Evolutionary conservation across 2,113 vertebrate species (phyloP), one percentile per base, ranked within the genome.

Genomic region (Gymnocephalus cernua): DNA sequence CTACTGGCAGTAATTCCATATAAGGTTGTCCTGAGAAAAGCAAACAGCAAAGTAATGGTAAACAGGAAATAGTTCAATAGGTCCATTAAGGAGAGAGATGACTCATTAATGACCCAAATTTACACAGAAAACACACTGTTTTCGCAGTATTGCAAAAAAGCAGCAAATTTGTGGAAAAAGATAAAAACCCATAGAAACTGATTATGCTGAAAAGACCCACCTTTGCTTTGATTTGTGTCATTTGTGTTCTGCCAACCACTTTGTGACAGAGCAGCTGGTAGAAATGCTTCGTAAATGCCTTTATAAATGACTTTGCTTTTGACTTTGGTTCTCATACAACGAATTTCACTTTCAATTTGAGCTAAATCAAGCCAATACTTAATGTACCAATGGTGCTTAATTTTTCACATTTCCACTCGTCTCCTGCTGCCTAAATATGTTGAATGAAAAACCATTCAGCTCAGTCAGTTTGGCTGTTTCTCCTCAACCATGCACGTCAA

Each of bases 1-100:
- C 56, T 54, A 29, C 69, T 71, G 77, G 44, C 14, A 71, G 44
- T 32, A 73, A 53, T 45, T 66, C 92, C 88, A 90, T 90, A 82
- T 89, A 92, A 84, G 88, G 88, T 32, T 61, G 56, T 87, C 62
- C 84, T 18, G 80, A 86, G 82, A 62, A 64, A 74, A 77, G 74
- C 80, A 79, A 88, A 89, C 79, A 89, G 82, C 47, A 77, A 79
- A 74, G 82, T 66, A 78, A 88, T 63, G 80, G 89, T 91, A 92
- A 94, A 93, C 92, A 94, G 93, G 93, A 93, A 93, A 89, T 84
- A 87, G 85, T 90, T 91, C 87, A 88, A 87, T 87, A 73, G 91
- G 80, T 86, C 85, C 84, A 88, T 89, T 90, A 91, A 75, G 74
- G 74, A 66, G 61, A 82, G 79, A 81, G 90, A 92, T 92, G 92